Evolutionary conservation across 2,888 invertebrate species (phyloP).

Genomic region (Ormyrus nitidulus): DNA sequence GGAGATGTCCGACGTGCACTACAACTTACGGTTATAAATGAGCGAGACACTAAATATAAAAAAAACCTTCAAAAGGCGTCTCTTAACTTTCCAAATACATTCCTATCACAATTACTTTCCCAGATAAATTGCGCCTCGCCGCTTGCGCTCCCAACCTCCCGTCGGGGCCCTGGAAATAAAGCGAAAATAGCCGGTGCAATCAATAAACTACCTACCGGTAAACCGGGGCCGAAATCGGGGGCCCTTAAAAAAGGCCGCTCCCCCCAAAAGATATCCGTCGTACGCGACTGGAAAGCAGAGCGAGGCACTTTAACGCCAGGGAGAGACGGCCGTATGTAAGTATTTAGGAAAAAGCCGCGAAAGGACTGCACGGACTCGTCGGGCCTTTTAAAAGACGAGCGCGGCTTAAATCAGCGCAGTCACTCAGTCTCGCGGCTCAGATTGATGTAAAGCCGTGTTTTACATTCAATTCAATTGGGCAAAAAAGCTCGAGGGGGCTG

Average conservation of each 20-base stretch:
- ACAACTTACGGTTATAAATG: no score
- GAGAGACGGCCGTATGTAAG: background rate
- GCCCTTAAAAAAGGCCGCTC: background rate
- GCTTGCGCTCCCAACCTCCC: no score
- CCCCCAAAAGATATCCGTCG: background rate
- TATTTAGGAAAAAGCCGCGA: conserved; percentile 10
- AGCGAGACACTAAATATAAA: no score
- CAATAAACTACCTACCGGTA: conserved; percentile 5
- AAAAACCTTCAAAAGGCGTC: no score
- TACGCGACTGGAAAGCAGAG: conserved; percentile 31
- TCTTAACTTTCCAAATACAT: no score
- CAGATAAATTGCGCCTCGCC: no score
- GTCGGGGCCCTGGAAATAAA: no score
- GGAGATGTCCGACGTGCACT: no score
- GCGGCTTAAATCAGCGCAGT: conserved; percentile 69
- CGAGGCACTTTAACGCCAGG: conserved; percentile 27
- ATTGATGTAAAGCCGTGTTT: conserved; percentile 75
- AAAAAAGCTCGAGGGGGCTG: conserved; percentile 66
- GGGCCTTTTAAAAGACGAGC: background rate
- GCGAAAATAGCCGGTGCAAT: background rate
- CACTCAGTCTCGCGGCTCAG: conserved; percentile 73
- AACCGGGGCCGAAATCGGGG: no score
- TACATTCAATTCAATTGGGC: conserved; percentile 76
- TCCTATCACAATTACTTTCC: no score
- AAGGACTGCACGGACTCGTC: background rate